Base-by-base conservation (phyloP, 92 coral and sea anemone species). In the Palythoa grandiflora region DNA sequence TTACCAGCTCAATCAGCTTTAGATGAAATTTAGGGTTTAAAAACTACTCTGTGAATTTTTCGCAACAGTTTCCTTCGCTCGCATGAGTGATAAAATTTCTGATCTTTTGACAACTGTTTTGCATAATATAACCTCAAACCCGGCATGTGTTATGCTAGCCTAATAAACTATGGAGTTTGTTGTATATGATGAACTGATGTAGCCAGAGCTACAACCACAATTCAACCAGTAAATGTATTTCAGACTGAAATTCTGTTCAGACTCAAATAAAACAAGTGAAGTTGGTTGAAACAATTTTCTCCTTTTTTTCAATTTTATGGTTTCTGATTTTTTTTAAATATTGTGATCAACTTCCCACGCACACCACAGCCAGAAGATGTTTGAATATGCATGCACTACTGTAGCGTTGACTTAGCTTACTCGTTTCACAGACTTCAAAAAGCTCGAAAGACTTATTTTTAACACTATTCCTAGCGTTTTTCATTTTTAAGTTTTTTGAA, bases 121-220 rank as follows among this genome's bases (percentile, higher is more conserved):
- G 96, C 95, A 94, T 94, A 94, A 94, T 94, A 89, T 86, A 91
- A 91, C 74, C 86, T 1, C 9, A n/a, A 37, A 5, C 95, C 38
- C 94, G 87, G 94, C 93, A 59, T 84, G 89, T 15, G 51, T 15
- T 35, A 20, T 17, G 35, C 15, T 47, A 12, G 20, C 57, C 74
- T 48, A 71, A 6, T 68, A 48, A 44, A 48, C 14, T 9, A 66
- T 63, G 86, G 66, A 66, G 59, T 66, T 52, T 81, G 76, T 15
- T 5, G 66, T 65, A n/a, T 28, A 0, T 81, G 60, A 81, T 66
- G 75, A 81, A 63, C 72, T 80, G 9, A 12, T 60, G 38, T 20
- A 20, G 19, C 28, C 61, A 55, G 3, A 65, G 20, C 52, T 28
- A 39, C 60, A 44, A 19, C 75, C 19, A 81, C 1, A 66, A 44